Conservation (phyloP, 1,140 invertebrate genomes). For the Wiebesia pumilae region DNA sequence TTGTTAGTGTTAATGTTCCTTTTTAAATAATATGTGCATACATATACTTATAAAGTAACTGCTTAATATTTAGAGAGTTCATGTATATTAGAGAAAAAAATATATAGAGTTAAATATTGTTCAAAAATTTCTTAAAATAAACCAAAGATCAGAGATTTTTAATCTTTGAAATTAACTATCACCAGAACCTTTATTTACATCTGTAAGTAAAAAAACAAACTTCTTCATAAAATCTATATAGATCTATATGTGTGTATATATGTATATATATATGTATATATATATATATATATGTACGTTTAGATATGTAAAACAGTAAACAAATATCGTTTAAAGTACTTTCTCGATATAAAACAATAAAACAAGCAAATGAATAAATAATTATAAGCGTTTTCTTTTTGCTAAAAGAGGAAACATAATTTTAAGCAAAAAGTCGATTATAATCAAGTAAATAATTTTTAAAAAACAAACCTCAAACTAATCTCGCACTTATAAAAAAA, state of each 20-base stretch:
- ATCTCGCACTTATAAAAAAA: conserved; percentile 62
- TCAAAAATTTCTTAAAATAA: conserved; percentile 23
- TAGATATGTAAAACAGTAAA: conserved; percentile 43
- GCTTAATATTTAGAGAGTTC: conserved; percentile 34
- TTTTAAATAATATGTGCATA: conserved; percentile 14
- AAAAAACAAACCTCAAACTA: conserved; percentile 54
- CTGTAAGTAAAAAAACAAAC: conserved; percentile 17
- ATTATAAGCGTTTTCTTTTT: not conserved
- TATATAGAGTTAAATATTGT: not conserved
- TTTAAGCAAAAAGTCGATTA: conserved; percentile 44
- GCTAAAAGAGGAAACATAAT: not conserved
- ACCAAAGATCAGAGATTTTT: conserved; percentile 4
- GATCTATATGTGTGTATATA: not conserved
- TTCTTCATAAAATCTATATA: conserved; percentile 32
- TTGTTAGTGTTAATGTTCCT: conserved; percentile 44
- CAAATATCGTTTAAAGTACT: conserved; percentile 46
- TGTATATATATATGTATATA: not conserved
- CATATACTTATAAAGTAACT: not conserved
- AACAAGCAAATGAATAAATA: not conserved
- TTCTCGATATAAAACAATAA: not conserved
- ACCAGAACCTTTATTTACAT: conserved; percentile 25
- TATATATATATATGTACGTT: conserved; percentile 4
- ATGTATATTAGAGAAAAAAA: conserved; percentile 26
- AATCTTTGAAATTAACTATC: conserved; percentile 9
- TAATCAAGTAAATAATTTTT: conserved; percentile 51